These are phyloP conservation scores for Lysiphlebus fabarum DNA, from an alignment of 1,140 invertebrate genomes.

Conservation along the genomic window DNA sequence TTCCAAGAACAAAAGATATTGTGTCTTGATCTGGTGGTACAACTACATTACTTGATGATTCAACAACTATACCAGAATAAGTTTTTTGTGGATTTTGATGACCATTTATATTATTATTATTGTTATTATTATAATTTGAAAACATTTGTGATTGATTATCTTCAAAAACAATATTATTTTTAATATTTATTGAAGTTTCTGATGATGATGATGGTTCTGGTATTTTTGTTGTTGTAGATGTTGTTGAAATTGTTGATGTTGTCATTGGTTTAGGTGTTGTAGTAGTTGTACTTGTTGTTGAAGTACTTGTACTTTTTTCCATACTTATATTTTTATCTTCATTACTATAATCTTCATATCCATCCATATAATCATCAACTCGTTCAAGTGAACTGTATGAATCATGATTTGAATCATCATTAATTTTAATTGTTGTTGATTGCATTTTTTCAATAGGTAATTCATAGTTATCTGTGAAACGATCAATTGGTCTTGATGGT, in stretches of 20 bases:
- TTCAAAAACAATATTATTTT: too few species aligned
- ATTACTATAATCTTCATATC: conserved; percentile 11
- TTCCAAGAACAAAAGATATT: conserved; percentile 63
- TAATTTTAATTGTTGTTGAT: conserved; percentile 18
- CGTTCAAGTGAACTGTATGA: too few species aligned
- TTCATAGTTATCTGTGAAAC: conserved; percentile 42
- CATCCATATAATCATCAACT: conserved; percentile 11
- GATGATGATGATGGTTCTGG: conserved; percentile 10
- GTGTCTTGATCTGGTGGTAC: conserved; percentile 63
- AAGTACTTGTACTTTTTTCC: background rate
- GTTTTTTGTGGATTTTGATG: conserved; percentile 36
- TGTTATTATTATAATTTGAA: background rate
- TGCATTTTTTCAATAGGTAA: conserved; percentile 24
- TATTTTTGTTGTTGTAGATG: conserved; percentile 4
- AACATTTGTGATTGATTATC: background rate
- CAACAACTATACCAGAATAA: conserved; percentile 36
- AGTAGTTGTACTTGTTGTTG: conserved; percentile 2
- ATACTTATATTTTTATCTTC: conserved; percentile 26
- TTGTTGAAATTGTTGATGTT: background rate
- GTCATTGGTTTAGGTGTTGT: conserved; percentile 16
- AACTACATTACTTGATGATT: conserved; percentile 63
- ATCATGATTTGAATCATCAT: background rate
- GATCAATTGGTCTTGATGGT: conserved; percentile 33
- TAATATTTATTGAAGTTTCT: background rate
- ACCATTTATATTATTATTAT: conserved; percentile 25